A percentile compares a stretch with the other conserved stretches of the same genome.
These are phyloP conservation scores for Metaphire vulgaris DNA, from an alignment of 1,140 invertebrate species.

Conservation along the genomic window DNA sequence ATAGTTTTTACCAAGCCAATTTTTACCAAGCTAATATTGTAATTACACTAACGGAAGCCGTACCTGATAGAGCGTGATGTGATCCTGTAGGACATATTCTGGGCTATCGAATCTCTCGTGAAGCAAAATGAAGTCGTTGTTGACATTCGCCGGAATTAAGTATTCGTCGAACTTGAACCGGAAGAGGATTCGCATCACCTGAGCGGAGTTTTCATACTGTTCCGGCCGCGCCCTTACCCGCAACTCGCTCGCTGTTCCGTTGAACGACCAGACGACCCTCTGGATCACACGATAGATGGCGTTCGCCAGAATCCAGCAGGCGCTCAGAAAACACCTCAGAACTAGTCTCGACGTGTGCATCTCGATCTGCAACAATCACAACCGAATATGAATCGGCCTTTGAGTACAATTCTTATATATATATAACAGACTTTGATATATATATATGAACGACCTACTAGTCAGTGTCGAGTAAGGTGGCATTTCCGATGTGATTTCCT, in stretches of 20 bases:
- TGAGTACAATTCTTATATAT: too few species aligned
- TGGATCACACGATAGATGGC: neutral
- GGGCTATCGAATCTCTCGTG: constrained; percentile 14
- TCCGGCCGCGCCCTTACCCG: too few species aligned
- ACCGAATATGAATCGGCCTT: too few species aligned
- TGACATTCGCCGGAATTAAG: neutral
- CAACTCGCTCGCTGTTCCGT: neutral
- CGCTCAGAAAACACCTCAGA: neutral
- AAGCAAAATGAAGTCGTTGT: constrained; percentile 8
- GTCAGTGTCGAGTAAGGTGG: too few species aligned
- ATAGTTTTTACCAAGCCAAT: too few species aligned
- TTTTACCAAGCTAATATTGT: too few species aligned
- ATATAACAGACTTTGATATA: too few species aligned
- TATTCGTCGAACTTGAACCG: constrained; percentile 15
- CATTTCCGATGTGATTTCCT: too few species aligned
- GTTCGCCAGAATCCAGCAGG: neutral
- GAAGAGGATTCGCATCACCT: neutral
- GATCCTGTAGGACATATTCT: constrained; percentile 17
- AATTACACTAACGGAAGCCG: too few species aligned
- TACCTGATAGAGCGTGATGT: constrained; percentile 21
- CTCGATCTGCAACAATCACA: too few species aligned
- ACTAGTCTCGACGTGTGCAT: neutral
- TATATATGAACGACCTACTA: too few species aligned
- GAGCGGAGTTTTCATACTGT: too few species aligned
- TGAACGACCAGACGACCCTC: neutral